Evolutionary conservation across 2,113 vertebrate genomes (phyloP), one percentile per base, ranked within the genome.

Genomic region (Chloropsis cyanopogon): DNA sequence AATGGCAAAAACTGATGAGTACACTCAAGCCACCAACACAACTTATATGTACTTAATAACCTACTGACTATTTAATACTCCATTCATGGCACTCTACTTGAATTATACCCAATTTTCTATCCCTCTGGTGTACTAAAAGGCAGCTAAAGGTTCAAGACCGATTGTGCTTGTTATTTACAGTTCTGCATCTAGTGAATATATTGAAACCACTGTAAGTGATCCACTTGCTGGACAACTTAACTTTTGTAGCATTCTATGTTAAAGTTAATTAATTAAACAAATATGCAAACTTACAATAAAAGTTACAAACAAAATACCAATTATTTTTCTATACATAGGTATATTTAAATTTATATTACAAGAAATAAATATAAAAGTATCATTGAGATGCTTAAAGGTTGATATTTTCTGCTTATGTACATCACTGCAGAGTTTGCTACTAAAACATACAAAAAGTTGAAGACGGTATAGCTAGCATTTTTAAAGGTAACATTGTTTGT

Each of bases 291-390:
- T 91, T 93, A 90, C 35, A 95, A 75, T 76, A 95, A 76, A 97
- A 93, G 79, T 97, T 93, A 96, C 90, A 83, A 97, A 87, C 73
- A 95, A 95, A 97, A 65, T 57, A 95, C 13, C 81, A 65, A 71
- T 87, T 92, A 76, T 87, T 50, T 96, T 78, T 95, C 96, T 98
- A 96, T 96, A 98, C 95, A 97, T 82, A 97, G 28, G 87, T 97
- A 96, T 97, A 93, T 82, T 95, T 85, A 97, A 96, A 96, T 91
- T 96, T 97, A 98, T 96, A 97, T 96, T 97, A 97, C 97, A 98
- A 95, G 97, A 98, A 98, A 98, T 98, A 98, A 98, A 98, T 98
- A 98, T 75, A 95, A 97, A 97, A 94, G 82, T 95, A 93, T 57
- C 89, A 91, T 37, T 93, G 92, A 88, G 72, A 94, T 91, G 94